Percentiles rank a stretch among this genome's conserved stretches.
These are phyloP conservation scores for Oryzias curvinotus DNA, from an alignment of 2,113 vertebrate species.

Conservation along the genomic window DNA sequence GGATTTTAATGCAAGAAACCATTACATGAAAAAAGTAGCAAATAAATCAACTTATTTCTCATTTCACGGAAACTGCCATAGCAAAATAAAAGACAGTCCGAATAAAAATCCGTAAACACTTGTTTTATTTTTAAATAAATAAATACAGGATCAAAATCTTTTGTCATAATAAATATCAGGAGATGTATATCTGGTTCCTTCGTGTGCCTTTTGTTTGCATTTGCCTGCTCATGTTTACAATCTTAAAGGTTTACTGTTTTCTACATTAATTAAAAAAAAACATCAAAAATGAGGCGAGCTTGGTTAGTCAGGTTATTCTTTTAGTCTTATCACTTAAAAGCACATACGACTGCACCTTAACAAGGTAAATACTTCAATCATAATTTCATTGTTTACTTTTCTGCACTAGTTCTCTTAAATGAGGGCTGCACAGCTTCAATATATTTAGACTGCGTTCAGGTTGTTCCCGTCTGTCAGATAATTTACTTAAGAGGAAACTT, in stretches of 20 bases:
- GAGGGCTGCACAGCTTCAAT: neutral
- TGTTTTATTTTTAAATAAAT: neutral
- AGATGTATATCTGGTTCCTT: no score
- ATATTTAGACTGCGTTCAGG: neutral
- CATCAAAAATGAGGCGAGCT: no score
- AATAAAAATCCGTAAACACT: no score
- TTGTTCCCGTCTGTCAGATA: neutral
- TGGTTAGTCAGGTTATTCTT: no score
- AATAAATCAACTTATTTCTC: conserved; percentile 8
- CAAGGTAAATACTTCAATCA: no score
- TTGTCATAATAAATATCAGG: neutral
- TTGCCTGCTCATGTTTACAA: conserved; percentile 1
- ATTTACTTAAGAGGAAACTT: conserved; percentile 12
- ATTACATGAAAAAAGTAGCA: neutral
- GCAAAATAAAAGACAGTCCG: neutral
- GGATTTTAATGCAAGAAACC: neutral
- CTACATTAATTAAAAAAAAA: no score
- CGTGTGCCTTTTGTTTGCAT: neutral
- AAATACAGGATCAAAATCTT: neutral
- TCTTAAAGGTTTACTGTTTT: neutral
- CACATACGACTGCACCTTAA: no score
- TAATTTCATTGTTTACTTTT: neutral
- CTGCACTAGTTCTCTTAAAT: conserved; percentile 5
- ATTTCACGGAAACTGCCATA: conserved; percentile 21
- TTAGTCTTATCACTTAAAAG: no score